phyloP scores from a whole-genome alignment of 2,797 vertebrate species.

The Peromyscus attwateri region DNA sequence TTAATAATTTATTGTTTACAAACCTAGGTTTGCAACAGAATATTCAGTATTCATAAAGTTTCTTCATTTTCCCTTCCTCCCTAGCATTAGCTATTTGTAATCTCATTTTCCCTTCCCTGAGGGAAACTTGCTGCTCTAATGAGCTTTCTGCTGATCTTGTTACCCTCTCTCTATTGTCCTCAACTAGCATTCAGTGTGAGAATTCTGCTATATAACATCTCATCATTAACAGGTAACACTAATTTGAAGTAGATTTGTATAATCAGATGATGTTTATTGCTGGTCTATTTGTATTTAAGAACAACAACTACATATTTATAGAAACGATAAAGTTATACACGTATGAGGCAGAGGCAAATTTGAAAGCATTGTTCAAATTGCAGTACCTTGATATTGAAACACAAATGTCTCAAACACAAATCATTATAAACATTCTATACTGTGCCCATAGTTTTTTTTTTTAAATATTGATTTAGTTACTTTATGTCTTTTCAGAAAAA shows the following conservation, averaged over 20 bases:
- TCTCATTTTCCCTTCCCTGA: not conserved
- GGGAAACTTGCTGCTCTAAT: not conserved
- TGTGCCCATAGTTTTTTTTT: not conserved
- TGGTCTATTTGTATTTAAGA: not conserved
- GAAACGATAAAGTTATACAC: not conserved
- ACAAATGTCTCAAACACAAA: not conserved
- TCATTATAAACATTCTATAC: not conserved
- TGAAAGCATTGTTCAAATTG: not conserved
- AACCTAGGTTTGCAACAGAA: not conserved
- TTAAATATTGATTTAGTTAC: not conserved
- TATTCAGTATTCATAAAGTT: not conserved
- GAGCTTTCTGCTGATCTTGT: not conserved
- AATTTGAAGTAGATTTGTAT: not conserved
- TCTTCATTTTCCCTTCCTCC: not conserved
- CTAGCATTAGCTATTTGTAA: not conserved
- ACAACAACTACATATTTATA: constrained; percentile 27
- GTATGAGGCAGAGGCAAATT: not conserved
- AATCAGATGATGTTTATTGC: not conserved
- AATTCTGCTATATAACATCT: not conserved
- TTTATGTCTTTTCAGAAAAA: not conserved
- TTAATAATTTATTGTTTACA: constrained; percentile 27
- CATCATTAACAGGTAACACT: not conserved
- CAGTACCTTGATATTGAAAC: not conserved
- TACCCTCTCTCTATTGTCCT: not conserved
- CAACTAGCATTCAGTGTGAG: not conserved